Evolutionary conservation across 2,113 vertebrate genomes (phyloP).

Genomic region (Hyla sarda): DNA sequence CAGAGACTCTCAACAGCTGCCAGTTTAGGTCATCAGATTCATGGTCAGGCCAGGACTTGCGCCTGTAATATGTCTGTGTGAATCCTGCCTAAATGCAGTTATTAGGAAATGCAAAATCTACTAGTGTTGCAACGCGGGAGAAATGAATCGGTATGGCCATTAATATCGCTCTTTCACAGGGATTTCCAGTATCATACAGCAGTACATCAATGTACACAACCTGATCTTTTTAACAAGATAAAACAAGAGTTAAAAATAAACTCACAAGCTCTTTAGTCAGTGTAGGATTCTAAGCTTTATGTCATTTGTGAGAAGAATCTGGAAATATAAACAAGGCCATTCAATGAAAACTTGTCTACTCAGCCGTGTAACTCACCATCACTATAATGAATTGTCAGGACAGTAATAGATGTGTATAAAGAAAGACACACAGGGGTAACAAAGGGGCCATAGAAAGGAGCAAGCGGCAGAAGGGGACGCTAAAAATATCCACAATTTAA

Average conservation of each 20-base stretch:
- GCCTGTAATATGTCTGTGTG: too few relatives aligned
- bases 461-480: not conserved
- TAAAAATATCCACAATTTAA: conserved; percentile 52
- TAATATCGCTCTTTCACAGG: not conserved
- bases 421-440: conserved; percentile 4
- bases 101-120: not conserved
- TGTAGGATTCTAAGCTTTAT: not conserved
- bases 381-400: conserved; percentile 18
- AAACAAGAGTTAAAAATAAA: not conserved
- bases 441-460: conserved; percentile 27
- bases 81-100: too few relatives aligned
- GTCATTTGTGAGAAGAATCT: not conserved
- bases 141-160: not conserved
- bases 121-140: not conserved
- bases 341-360: conserved; percentile 13
- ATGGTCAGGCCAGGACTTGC: too few relatives aligned
- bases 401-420: conserved; percentile 32
- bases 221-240: not conserved
- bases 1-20: too few relatives aligned
- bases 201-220: not conserved
- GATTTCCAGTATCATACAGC: not conserved
- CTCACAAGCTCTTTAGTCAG: not conserved
- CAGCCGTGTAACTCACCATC: not conserved
- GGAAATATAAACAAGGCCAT: not conserved
- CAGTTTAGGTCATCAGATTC: too few relatives aligned